phyloP scores from a whole-genome alignment of 1,140 invertebrate species.

The Protaetia brevitarsis region DNA sequence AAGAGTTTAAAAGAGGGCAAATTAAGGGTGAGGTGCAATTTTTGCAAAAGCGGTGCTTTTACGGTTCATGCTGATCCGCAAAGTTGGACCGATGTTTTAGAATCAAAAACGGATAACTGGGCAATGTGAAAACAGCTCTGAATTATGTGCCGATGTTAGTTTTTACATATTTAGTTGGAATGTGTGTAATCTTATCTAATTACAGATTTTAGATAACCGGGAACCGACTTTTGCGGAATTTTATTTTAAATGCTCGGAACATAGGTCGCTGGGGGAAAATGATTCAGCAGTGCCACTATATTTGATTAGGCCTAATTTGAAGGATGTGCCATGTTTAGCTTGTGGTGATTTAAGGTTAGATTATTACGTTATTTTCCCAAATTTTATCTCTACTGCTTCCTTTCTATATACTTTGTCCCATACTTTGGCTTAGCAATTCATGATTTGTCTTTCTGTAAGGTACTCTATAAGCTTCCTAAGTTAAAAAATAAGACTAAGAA shows the following conservation, averaged over 20 bases:
- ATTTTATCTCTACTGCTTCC: too few species aligned
- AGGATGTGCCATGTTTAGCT: slow-evolving; percentile 73
- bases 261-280: slow-evolving; percentile 67
- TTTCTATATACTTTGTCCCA: too few species aligned
- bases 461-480: too few species aligned
- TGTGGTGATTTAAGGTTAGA: slow-evolving; percentile 74
- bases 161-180: not conserved
- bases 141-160: slow-evolving; percentile 40
- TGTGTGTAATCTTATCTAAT: slow-evolving; percentile 18
- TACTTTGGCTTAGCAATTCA: too few species aligned
- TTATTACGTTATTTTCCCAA: too few species aligned
- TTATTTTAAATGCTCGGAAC: slow-evolving; percentile 83
- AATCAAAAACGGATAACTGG: slow-evolving; percentile 62
- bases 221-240: slow-evolving; percentile 70
- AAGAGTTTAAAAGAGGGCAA: slow-evolving; percentile 69
- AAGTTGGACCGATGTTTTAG: slow-evolving; percentile 78
- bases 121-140: slow-evolving; percentile 53
- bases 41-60: slow-evolving; percentile 77
- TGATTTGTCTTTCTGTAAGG: too few species aligned
- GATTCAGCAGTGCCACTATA: slow-evolving; percentile 72
- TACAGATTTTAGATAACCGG: slow-evolving; percentile 46
- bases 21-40: slow-evolving; percentile 71
- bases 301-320: slow-evolving; percentile 73
- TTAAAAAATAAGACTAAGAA: too few species aligned
- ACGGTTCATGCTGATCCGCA: slow-evolving; percentile 77